phyloP scores from a whole-genome alignment of 2,888 invertebrate species.

The Nymphalis c-album region DNA sequence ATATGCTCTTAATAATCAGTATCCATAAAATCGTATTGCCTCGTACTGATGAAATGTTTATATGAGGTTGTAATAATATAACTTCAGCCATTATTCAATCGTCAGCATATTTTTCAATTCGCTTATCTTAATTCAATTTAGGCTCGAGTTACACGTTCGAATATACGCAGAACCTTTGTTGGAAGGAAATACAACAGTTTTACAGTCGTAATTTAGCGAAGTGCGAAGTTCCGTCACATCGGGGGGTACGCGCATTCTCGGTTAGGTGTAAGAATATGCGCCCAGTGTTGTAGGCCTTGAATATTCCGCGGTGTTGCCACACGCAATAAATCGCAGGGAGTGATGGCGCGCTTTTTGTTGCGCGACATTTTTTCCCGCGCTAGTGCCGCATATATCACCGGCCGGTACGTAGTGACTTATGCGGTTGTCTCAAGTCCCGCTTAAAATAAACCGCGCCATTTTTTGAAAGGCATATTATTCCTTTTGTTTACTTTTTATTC shows the following conservation, averaged over 20 bases:
- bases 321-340: slow-evolving; percentile 75
- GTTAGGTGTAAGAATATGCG: slow-evolving; percentile 71
- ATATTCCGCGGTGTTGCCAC: slow-evolving; percentile 70
- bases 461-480: slow-evolving; percentile 43
- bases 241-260: slow-evolving; percentile 73
- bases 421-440: slow-evolving; percentile 53
- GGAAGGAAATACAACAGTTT: slow-evolving; percentile 52
- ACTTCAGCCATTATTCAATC: slow-evolving; percentile 25
- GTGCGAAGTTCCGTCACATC: slow-evolving; percentile 79
- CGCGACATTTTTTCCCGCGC: slow-evolving; percentile 81
- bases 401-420: slow-evolving; percentile 65
- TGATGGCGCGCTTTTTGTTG: slow-evolving; percentile 76
- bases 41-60: slow-evolving; percentile 24
- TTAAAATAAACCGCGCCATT: slow-evolving; percentile 53
- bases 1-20: slow-evolving; percentile 11
- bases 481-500: slow-evolving; percentile 33
- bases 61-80: slow-evolving; percentile 21
- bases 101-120: slow-evolving; percentile 27
- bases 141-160: slow-evolving; percentile 33
- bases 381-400: slow-evolving; percentile 75
- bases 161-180: slow-evolving; percentile 26
- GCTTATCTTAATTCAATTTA: slow-evolving; percentile 37
- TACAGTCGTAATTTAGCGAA: slow-evolving; percentile 75
- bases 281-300: slow-evolving; percentile 60
- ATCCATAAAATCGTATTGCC: slow-evolving; percentile 9